Evolutionary conservation across 2,888 invertebrate species (phyloP).

Genomic region (Megamerina dolium): DNA sequence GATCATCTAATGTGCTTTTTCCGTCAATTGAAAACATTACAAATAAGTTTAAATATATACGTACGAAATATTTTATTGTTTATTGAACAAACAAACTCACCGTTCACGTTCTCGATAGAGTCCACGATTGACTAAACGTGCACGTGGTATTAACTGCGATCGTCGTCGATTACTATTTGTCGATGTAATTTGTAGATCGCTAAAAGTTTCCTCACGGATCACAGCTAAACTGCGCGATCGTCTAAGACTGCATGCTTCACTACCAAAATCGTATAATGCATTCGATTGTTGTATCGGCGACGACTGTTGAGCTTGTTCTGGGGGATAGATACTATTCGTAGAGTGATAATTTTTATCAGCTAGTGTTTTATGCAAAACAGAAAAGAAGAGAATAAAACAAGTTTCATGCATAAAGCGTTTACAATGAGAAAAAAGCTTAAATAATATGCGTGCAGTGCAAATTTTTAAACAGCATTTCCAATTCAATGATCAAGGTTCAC

Average conservation of each 20-base stretch:
- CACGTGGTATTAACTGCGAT: conserved; percentile 74
- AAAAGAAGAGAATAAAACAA: neutral
- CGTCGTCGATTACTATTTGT: conserved; percentile 61
- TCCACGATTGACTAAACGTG: conserved; percentile 70
- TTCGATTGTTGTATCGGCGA: conserved; percentile 28
- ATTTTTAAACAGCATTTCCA: no score
- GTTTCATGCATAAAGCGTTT: no score
- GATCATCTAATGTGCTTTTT: no score
- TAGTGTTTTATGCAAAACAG: conserved; percentile 14
- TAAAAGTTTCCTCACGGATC: conserved; percentile 70
- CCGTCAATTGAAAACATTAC: no score
- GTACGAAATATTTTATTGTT: no score
- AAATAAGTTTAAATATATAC: no score
- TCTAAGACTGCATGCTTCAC: conserved; percentile 55
- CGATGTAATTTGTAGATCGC: conserved; percentile 61
- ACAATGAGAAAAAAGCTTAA: no score
- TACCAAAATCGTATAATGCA: conserved; percentile 46
- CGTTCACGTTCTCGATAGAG: conserved; percentile 69
- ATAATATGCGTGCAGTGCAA: no score
- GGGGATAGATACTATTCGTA: conserved; percentile 26
- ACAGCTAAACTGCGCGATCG: conserved; percentile 69
- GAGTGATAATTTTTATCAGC: conserved; percentile 33
- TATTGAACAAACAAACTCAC: conserved; percentile 50
- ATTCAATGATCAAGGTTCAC: no score
- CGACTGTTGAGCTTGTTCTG: conserved; percentile 12